A percentile compares a stretch with the other conserved stretches of the same genome.
Conservation (phyloP, 2,113 vertebrate genomes). For the Melospiza melodia region DNA sequence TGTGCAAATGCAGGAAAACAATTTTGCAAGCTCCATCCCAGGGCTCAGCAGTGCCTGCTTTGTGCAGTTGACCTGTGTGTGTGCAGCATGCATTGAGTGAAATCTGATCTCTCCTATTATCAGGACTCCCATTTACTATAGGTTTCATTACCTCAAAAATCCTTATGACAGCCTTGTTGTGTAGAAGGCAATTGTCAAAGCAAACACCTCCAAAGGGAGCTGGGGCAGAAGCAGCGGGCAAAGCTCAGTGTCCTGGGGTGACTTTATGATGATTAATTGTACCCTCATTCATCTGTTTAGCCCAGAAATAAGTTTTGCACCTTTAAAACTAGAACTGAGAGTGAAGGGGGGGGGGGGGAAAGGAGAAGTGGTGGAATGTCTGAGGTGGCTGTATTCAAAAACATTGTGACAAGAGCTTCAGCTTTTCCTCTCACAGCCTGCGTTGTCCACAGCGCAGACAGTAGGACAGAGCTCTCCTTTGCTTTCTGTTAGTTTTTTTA, state of each 20-base stretch:
- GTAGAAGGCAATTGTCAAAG: neutral
- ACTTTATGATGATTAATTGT: neutral
- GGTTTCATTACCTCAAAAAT: neutral
- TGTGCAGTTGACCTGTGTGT: neutral
- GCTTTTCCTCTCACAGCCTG: neutral
- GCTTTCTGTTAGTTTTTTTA: neutral
- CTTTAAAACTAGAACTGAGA: neutral
- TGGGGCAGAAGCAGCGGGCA: neutral
- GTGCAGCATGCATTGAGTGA: neutral
- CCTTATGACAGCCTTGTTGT: neutral
- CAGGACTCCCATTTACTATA: neutral
- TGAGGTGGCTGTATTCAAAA: neutral
- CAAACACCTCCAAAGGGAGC: neutral
- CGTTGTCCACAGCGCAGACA: neutral
- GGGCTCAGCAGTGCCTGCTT: fast-evolving
- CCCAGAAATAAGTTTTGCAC: neutral
- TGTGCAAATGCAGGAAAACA: neutral
- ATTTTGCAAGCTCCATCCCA: neutral
- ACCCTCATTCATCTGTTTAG: neutral
- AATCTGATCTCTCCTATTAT: neutral
- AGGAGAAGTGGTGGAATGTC: neutral
- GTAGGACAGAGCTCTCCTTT: neutral
- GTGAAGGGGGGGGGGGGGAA: neutral
- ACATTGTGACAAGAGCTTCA: neutral
- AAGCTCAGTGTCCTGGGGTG: neutral